A percentile compares a stretch with the other conserved stretches of the same genome.
phyloP scores from a whole-genome alignment of 2,113 vertebrate species.

The Centropus unirufus region DNA sequence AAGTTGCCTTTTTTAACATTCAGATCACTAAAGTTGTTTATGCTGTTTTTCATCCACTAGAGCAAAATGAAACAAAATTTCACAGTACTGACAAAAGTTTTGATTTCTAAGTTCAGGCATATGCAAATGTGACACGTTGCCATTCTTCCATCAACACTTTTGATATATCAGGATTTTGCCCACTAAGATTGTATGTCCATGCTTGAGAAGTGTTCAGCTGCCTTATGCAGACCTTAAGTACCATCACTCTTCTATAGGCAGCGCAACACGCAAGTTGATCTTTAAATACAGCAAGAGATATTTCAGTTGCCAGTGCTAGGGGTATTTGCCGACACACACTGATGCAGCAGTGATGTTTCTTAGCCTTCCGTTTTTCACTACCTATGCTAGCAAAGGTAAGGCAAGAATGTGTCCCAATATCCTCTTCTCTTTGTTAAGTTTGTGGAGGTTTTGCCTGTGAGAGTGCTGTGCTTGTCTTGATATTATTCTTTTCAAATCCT shows the following conservation, averaged over 20 bases:
- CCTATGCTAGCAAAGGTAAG: neutral
- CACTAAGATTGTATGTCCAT: neutral
- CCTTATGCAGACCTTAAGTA: neutral
- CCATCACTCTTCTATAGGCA: neutral
- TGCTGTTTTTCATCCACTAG: neutral
- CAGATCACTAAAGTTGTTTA: neutral
- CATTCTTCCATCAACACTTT: neutral
- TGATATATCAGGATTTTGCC: neutral
- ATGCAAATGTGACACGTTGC: neutral
- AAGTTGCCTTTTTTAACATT: conserved; percentile 4
- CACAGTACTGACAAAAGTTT: neutral
- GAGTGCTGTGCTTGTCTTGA: neutral
- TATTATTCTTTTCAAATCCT: neutral
- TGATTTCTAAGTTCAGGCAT: neutral
- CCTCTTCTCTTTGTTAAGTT: neutral
- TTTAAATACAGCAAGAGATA: neutral
- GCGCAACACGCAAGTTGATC: neutral
- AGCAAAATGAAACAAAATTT: neutral
- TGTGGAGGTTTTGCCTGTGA: neutral
- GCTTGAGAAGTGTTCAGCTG: neutral
- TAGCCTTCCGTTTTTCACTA: neutral
- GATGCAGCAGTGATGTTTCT: neutral
- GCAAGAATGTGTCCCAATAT: neutral
- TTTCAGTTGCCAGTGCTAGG: neutral
- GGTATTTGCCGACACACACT: neutral